Base-by-base conservation (phyloP, 2,113 vertebrate genomes). In the Cygnus buccinator region DNA sequence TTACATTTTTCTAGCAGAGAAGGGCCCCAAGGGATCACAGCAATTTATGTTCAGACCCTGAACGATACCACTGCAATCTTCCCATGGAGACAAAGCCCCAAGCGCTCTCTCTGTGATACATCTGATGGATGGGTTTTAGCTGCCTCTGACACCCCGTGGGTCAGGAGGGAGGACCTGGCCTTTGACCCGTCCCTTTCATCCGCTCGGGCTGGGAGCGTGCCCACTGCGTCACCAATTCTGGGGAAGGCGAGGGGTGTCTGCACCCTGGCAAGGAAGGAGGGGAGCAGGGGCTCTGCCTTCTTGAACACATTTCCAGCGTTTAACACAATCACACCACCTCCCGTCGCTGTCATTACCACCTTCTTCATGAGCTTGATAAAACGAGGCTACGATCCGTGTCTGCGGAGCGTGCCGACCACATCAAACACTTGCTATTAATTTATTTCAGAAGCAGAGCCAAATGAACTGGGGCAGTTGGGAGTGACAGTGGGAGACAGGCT, bases 31-130 rank as follows among this genome's bases (percentile, higher is more conserved):
- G 94, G 86, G 94, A 90, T 91, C 13, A 10, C 80, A 89, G 86
- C 88, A 89, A 95, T 96, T 94, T 94, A 84, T 94, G 89, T 87
- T 91, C 92, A 39, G 75, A 76, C 86, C 70, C 92, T 96, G 90
- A 95, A 72, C 0, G 23, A 84, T 48, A 90, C 62, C 91, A 89
- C 16, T 2, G 12, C 85, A 84, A 84, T 88, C 96, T 93, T 94
- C 88, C 86, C 88, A 70, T 59, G 91, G 84, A 96, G 74, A 92
- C 77, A 92, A 92, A 94, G 86, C 91, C 89, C 83, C 6, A 5
- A 52, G 89, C 50, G 2, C 80, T 94, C 73, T 78, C 95, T 18
- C 78, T 87, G 80, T 1, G 28, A 75, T 82, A 16, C 0, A n/a
- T n/a, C 22, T 95, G 94, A 93, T 84, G 84, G 89, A 95, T 94